Conservation (phyloP, 2,797 vertebrate genomes). For the Danionella dracula region DNA sequence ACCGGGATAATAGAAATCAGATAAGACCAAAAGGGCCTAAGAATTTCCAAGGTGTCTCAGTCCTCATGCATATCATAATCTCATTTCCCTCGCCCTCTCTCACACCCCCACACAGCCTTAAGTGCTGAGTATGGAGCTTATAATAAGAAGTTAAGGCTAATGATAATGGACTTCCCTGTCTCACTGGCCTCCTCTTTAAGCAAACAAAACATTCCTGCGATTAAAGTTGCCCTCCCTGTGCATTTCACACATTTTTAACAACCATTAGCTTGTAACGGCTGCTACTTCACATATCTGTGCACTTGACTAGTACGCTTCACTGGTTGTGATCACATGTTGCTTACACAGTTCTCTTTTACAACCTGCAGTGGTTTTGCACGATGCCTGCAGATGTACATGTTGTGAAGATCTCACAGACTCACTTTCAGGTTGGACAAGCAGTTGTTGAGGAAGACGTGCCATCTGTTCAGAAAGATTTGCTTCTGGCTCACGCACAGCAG, state of each 20-base stretch:
- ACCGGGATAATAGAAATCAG: not conserved
- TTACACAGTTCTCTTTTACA: slow-evolving; percentile 10
- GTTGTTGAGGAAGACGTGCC: slow-evolving; percentile 98
- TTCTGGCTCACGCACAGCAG: slow-evolving; percentile 98
- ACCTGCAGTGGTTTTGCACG: not conserved
- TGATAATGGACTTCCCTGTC: not conserved
- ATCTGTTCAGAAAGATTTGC: slow-evolving; percentile 93
- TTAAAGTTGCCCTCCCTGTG: not conserved
- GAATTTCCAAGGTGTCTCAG: not conserved
- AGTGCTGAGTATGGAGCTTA: slow-evolving; percentile 3
- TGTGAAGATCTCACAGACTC: slow-evolving; percentile 21
- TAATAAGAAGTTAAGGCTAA: not conserved
- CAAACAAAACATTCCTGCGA: slow-evolving; percentile 12
- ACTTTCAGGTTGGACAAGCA: slow-evolving; percentile 99
- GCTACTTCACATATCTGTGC: slow-evolving; percentile 10
- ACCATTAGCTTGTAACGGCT: not conserved
- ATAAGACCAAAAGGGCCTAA: not conserved
- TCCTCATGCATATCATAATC: not conserved
- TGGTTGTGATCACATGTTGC: not conserved
- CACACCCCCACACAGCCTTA: not conserved
- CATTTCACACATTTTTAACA: slow-evolving; percentile 17
- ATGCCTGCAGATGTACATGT: not conserved
- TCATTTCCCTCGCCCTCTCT: not conserved
- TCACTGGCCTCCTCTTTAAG: not conserved
- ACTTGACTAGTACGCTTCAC: not conserved